Evolutionary conservation across 2,797 vertebrate genomes (phyloP).

Genomic region (Enteromius anoplus): DNA sequence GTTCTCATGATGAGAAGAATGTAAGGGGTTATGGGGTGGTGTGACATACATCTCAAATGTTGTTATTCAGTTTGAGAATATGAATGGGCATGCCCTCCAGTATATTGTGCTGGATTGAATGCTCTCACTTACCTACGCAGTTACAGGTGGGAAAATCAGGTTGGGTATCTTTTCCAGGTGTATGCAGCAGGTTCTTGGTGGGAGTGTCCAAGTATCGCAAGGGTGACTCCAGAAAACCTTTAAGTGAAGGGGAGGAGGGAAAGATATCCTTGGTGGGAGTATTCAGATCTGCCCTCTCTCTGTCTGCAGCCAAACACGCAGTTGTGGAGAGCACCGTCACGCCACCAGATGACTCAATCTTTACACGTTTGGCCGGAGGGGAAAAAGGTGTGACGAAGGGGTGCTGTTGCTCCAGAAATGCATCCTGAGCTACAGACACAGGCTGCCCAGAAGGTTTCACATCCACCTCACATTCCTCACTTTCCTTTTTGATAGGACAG

Average conservation of each 20-base stretch:
- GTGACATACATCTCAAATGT: neutral
- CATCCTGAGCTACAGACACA: constrained; percentile 57
- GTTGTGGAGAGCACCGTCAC: constrained; percentile 94
- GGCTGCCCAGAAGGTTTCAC: constrained; percentile 46
- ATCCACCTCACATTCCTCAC: constrained; percentile 52
- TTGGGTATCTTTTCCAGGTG: constrained; percentile 89
- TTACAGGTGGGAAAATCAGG: constrained; percentile 90
- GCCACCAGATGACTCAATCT: constrained; percentile 90
- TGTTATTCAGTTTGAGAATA: neutral
- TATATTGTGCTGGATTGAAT: neutral
- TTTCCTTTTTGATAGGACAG: constrained; percentile 55
- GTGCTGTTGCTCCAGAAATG: constrained; percentile 67
- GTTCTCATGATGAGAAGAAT: neutral
- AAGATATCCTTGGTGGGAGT: constrained; percentile 90
- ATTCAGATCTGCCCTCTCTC: constrained; percentile 73
- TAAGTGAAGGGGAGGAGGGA: constrained; percentile 88
- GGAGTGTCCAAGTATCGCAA: constrained; percentile 93
- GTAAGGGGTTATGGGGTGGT: neutral
- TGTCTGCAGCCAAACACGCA: constrained; percentile 80
- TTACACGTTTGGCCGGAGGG: constrained; percentile 90
- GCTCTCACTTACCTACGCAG: constrained; percentile 89
- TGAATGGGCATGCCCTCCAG: neutral
- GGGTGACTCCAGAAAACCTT: constrained; percentile 94
- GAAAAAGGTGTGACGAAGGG: constrained; percentile 76
- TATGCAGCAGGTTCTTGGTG: constrained; percentile 91